Conservation (phyloP, 2,888 invertebrate genomes). For the Himalopsyche anomala region DNA sequence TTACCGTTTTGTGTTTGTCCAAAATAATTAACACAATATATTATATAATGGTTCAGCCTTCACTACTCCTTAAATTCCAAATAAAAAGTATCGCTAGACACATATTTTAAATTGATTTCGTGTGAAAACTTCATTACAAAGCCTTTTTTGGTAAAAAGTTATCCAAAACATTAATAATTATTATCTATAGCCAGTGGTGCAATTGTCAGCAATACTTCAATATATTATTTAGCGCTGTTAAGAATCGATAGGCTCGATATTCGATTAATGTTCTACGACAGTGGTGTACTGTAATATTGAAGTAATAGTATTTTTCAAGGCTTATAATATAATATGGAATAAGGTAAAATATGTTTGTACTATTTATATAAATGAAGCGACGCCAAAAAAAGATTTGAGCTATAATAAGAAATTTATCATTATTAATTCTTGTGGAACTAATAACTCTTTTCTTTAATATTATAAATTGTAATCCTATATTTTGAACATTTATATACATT, state of each 20-base stretch:
- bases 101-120: slow-evolving; percentile 5
- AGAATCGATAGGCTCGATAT: not conserved
- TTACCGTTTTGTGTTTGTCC: not conserved
- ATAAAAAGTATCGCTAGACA: not conserved
- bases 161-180: slow-evolving; percentile 15
- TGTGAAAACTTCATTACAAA: slow-evolving; percentile 6
- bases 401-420: too few relatives aligned
- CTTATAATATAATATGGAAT: too few relatives aligned
- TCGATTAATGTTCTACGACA: not conserved
- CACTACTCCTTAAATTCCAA: not conserved
- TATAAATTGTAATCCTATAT: too few relatives aligned
- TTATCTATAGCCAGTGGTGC: not conserved
- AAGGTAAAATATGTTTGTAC: too few relatives aligned
- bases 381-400: too few relatives aligned
- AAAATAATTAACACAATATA: too few relatives aligned
- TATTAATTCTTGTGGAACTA: too few relatives aligned
- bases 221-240: not conserved
- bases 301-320: too few relatives aligned
- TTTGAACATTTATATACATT: too few relatives aligned
- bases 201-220: slow-evolving; percentile 1
- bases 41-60: not conserved
- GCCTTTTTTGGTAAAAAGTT: not conserved
- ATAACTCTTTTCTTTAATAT: too few relatives aligned
- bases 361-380: too few relatives aligned
- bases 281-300: not conserved